Evolutionary conservation across 2,113 vertebrate genomes (phyloP).

Genomic region (Microtus pennsylvanicus): DNA sequence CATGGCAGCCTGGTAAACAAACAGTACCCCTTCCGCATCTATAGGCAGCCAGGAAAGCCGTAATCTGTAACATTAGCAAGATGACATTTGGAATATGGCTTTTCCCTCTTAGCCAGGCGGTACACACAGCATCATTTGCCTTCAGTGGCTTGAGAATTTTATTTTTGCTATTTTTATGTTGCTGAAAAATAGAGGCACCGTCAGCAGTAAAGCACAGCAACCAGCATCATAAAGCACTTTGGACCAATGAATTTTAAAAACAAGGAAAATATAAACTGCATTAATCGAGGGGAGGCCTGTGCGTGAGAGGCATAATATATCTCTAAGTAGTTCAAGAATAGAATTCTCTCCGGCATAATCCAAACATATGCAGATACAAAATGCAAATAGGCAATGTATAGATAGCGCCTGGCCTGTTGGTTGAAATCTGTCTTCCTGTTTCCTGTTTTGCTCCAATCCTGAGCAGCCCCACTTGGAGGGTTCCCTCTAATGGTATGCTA

Average conservation of each 20-base stretch:
- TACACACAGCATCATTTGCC: constrained; percentile 83
- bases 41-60: constrained; percentile 81
- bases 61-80: constrained; percentile 85
- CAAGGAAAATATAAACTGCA: constrained; percentile 80
- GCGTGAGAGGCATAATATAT: constrained; percentile 69
- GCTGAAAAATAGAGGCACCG: constrained; percentile 80
- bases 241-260: constrained; percentile 82
- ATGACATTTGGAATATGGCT: constrained; percentile 87
- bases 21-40: constrained; percentile 86
- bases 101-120: constrained; percentile 66
- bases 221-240: constrained; percentile 80
- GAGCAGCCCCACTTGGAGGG: constrained; percentile 55
- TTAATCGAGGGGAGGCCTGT: constrained; percentile 73
- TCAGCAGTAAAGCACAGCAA: constrained; percentile 79
- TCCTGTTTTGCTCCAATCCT: constrained; percentile 58
- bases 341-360: constrained; percentile 81
- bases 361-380: constrained; percentile 70
- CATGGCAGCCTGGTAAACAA: constrained; percentile 88
- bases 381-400: constrained; percentile 70
- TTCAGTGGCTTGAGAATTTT: constrained; percentile 70
- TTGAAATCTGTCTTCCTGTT: constrained; percentile 69
- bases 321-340: constrained; percentile 72
- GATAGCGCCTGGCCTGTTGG: constrained; percentile 60
- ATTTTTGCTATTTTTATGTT: constrained; percentile 79
- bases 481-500: constrained; percentile 65